Conservation (phyloP, 2,888 invertebrate species). For the Acanthopleura granulata region DNA sequence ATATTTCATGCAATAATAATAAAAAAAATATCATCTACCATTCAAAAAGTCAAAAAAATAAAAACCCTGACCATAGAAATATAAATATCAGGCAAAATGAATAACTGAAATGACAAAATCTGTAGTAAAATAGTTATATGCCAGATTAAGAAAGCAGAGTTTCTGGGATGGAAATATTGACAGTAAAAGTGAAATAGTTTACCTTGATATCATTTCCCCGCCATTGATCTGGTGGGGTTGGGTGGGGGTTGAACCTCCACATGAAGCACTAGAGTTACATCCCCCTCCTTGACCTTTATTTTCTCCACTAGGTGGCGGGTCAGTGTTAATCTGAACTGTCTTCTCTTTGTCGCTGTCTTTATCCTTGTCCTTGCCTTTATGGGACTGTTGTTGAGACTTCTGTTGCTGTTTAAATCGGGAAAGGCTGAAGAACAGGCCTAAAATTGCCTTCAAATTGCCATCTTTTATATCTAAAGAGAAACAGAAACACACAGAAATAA, state of each 20-base stretch:
- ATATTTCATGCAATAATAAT: too few species aligned
- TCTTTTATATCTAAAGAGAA: conserved; percentile 83
- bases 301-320: conserved; percentile 15
- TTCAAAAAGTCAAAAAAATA: too few species aligned
- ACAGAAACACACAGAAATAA: not conserved
- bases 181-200: too few species aligned
- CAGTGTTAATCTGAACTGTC: not conserved
- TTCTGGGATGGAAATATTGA: too few species aligned
- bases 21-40: too few species aligned
- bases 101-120: too few species aligned
- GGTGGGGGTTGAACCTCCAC: conserved; percentile 17
- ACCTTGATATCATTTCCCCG: conserved; percentile 55
- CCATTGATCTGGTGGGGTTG: conserved; percentile 43
- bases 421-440: conserved; percentile 94
- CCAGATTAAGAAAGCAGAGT: too few species aligned
- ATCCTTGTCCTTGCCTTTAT: conserved; percentile 17
- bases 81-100: too few species aligned
- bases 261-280: conserved; percentile 15
- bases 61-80: too few species aligned
- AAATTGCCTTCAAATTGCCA: conserved; percentile 92
- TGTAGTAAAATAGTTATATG: too few species aligned
- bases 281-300: conserved; percentile 13
- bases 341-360: conserved; percentile 9
- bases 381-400: conserved; percentile 72
- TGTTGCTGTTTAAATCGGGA: conserved; percentile 91